phyloP scores from a whole-genome alignment of 1,140 invertebrate genomes.

The Leguminivora glycinivorella region DNA sequence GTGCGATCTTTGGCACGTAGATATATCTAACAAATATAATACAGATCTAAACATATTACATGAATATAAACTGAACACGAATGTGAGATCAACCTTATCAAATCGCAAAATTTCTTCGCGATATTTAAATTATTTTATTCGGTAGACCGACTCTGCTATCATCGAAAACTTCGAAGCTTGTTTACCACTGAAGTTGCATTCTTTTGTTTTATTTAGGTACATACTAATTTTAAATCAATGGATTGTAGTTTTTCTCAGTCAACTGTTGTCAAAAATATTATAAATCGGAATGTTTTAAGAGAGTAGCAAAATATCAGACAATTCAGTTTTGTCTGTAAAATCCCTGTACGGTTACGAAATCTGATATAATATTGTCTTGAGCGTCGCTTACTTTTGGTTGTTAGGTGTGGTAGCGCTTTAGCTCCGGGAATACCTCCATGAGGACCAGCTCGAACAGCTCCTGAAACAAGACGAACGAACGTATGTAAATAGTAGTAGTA shows the following conservation, averaged over 20 bases:
- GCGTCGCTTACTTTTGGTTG: constrained; percentile 37
- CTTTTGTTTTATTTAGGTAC: too few species aligned
- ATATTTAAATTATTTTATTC: background rate
- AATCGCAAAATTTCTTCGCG: background rate
- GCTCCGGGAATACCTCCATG: constrained; percentile 87
- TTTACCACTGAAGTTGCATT: too few species aligned
- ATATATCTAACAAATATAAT: constrained; percentile 12
- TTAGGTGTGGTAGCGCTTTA: constrained; percentile 76
- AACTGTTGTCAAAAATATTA: constrained; percentile 29
- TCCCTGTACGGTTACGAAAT: constrained; percentile 47
- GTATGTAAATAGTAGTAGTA: constrained; percentile 20
- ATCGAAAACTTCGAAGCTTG: background rate
- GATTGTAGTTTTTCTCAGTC: constrained; percentile 19
- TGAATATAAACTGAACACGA: background rate
- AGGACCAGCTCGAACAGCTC: constrained; percentile 87
- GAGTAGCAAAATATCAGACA: constrained; percentile 36
- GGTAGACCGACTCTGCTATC: background rate
- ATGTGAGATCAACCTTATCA: constrained; percentile 17
- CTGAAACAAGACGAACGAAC: constrained; percentile 78
- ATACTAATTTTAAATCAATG: background rate
- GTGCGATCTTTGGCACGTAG: constrained; percentile 32
- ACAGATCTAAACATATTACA: background rate
- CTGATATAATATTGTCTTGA: constrained; percentile 48
- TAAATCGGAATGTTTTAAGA: constrained; percentile 42
- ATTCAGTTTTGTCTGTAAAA: constrained; percentile 38